Evolutionary conservation across 2,888 invertebrate genomes (phyloP), one percentile per base, ranked within the genome.

Genomic region (Trissoscelio sp.): DNA sequence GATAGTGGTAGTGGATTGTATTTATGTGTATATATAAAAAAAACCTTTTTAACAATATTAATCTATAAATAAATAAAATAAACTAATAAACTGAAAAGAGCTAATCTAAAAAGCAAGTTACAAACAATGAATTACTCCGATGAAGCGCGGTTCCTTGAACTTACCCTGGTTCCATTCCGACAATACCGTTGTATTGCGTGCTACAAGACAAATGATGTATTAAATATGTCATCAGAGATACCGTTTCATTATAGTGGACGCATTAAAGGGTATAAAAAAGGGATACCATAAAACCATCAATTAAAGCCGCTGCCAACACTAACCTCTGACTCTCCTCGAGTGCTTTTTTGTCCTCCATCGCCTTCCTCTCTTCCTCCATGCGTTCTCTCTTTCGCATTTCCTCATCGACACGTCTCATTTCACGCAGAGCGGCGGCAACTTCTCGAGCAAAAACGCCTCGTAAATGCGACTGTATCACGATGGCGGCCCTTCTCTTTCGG

Each of bases 391-490:
- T 94, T 81, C 95, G 93, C 94, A 97, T 96, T 92, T 97, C 96
- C 88, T 96, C 95, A 90, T 97, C 96, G 72, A 97, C 96, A 20
- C 96, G 92, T 83, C 95, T 93, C 96, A 97, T 97, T 92, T 97
- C 97, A 4, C 97, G 92, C 80, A 98, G 91, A 0, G 97, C 97
- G 0, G 96, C 93, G 0, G 97, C 97, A 5, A 96, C 97, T 92
- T 97, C 97, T 82, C 98, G 92, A 0, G 97, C 98, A 92, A 97
- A 98, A 86, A 97, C 97, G 2, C 98, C 98, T 7, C 97, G 92
- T 82, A 97, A 92, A 90, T 96, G 97, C 77, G 96, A 94, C 92
- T 98, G 97, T 83, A 98, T 96, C 14, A 97, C 95, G 84, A 97
- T 93, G 0, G 96, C 96, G 0, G 97, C 96, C 79, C 97, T 93